Conservation (phyloP, 2,797 vertebrate genomes). For the Lophotriccus pileatus region DNA sequence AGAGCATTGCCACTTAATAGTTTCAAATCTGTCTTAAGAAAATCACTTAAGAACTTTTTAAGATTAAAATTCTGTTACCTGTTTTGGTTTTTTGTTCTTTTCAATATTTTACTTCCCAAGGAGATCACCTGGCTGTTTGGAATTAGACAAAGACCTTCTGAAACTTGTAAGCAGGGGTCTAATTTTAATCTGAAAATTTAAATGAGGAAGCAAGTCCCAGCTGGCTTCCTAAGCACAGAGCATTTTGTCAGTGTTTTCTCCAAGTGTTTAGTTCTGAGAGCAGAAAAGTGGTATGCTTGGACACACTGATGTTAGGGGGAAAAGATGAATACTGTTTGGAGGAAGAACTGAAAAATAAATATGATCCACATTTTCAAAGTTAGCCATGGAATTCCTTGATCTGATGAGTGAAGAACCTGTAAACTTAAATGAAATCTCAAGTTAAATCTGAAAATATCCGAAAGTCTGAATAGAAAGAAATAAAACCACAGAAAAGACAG, state of each 20-base stretch:
- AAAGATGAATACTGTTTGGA: not conserved
- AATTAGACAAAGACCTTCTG: not conserved
- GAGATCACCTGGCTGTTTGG: not conserved
- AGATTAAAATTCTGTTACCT: not conserved
- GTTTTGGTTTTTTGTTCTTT: no score
- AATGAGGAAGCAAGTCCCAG: not conserved
- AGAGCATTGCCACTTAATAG: not conserved
- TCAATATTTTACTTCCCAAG: not conserved
- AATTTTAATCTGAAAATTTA: not conserved
- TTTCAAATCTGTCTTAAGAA: not conserved
- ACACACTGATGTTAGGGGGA: not conserved
- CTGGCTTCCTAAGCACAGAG: not conserved
- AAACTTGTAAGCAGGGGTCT: not conserved
- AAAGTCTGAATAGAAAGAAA: not conserved
- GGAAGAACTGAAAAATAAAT: not conserved
- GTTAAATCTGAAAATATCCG: not conserved
- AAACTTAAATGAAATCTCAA: not conserved
- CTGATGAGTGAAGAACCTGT: not conserved
- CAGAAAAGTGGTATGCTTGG: not conserved
- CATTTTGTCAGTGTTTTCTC: not conserved
- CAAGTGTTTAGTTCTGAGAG: not conserved
- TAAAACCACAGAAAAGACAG: not conserved
- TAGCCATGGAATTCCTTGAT: not conserved
- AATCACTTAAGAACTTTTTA: not conserved
- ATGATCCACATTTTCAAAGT: not conserved